Base-by-base conservation (phyloP, 2,113 vertebrate genomes). In the Bujurquina vittata region DNA sequence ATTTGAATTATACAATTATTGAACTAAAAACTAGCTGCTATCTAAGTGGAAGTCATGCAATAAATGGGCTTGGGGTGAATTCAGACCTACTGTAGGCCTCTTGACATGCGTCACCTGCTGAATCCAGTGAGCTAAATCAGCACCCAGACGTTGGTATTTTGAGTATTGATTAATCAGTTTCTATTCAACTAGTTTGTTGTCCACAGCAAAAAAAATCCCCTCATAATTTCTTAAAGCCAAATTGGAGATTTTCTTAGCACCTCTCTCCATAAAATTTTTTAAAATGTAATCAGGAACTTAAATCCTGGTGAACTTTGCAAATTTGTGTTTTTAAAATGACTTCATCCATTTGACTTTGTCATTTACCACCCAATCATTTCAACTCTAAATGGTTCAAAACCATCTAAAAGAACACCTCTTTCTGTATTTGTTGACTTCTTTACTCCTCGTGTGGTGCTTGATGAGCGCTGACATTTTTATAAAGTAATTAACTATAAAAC, bases 201-300 rank as follows among this genome's bases (percentile, higher is more conserved):
- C 60, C 43, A 46, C 40, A 69, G 23, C 23, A 10, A 52, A 52
- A 10, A 26, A 46, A 67, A 7, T 15, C 10, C 1, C 3, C 6
- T 65, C 20, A 57, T 20, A 31, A 57, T 9, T 1, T 43, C 52
- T 35, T 33, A 31, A 43, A 33, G 40, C 29, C 20, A 29, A 49
- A 23, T 10, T 4, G 69, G 4, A 40, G 55, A 40, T 10, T 56
- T 33, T 55, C 4, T 77, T 29, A 12, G 10, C 20, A 15, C 22
- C 29, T 69, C 26, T 69, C 63, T 67, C 40, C 37, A 46, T 46
- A 0, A 5, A 0, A 0, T n/a, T n/a, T n/a, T n/a, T n/a, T n/a
- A n/a, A 69, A 69, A 52, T 29, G 49, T 29, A 49, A 69, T 31
- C 65, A 69, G 3, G 29, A 69, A 49, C 40, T 20, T 49, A 69